These are phyloP conservation scores for Ectemnius cavifrons DNA, from an alignment of 2,888 invertebrate species.

Conservation along the genomic window DNA sequence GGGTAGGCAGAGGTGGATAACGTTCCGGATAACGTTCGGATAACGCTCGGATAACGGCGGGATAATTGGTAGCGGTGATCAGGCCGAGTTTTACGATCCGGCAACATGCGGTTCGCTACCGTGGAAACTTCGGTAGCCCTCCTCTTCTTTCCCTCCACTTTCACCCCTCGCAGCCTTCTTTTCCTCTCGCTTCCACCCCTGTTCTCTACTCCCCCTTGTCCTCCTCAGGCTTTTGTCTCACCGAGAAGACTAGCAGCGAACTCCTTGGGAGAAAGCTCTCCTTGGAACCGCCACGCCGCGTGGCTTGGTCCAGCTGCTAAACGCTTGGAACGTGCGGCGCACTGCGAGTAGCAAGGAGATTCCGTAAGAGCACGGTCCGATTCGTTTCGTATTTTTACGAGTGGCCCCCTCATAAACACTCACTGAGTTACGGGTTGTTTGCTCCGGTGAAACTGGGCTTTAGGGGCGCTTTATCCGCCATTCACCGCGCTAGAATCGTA, in stretches of 20 bases:
- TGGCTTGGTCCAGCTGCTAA: slow-evolving; percentile 60
- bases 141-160: slow-evolving; percentile 39
- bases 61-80: slow-evolving; percentile 78
- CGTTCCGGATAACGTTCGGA: slow-evolving; percentile 74
- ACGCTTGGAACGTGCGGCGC: slow-evolving; percentile 66
- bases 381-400: slow-evolving; percentile 74
- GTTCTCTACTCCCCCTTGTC: slow-evolving; percentile 31
- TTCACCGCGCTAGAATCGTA: slow-evolving; percentile 28
- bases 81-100: slow-evolving; percentile 77
- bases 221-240: slow-evolving; percentile 38
- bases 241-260: slow-evolving; percentile 29
- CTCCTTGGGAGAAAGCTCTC: too few relatives aligned
- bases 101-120: slow-evolving; percentile 71
- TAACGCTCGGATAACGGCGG: slow-evolving; percentile 75
- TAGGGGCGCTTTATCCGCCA: slow-evolving; percentile 61
- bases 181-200: slow-evolving; percentile 9
- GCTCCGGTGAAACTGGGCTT: slow-evolving; percentile 70
- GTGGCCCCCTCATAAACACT: slow-evolving; percentile 74
- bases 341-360: slow-evolving; percentile 21
- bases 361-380: slow-evolving; percentile 26
- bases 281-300: slow-evolving; percentile 17
- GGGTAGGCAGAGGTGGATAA: slow-evolving; percentile 69
- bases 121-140: slow-evolving; percentile 40
- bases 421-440: slow-evolving; percentile 76
- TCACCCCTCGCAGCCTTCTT: slow-evolving; percentile 23